phyloP scores from a whole-genome alignment of 64 coral and sea anemone genomes.

The Hydrozoanthus tunicans region DNA sequence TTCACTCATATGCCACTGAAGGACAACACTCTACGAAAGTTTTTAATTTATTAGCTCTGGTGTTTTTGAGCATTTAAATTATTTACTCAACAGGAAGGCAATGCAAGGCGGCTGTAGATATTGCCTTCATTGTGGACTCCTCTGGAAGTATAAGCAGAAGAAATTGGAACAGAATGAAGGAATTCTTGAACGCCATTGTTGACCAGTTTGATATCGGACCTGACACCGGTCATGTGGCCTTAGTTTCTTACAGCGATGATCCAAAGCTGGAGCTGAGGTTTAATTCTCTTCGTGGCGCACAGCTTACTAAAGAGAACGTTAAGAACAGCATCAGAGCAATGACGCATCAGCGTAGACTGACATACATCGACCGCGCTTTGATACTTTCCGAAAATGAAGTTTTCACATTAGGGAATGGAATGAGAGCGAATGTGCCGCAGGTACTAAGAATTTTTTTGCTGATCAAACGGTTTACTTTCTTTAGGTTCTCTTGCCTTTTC shows the following conservation, averaged over 20 bases:
- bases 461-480: too few species aligned
- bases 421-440: constrained; percentile 57
- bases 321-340: constrained; percentile 29
- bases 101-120: constrained; percentile 57
- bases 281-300: background rate
- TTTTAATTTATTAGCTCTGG: background rate
- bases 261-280: constrained; percentile 52
- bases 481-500: too few species aligned
- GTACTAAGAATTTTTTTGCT: constrained; percentile 22
- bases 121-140: constrained; percentile 81
- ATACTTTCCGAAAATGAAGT: constrained; percentile 33
- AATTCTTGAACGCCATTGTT: constrained; percentile 53
- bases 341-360: constrained; percentile 42
- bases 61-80: background rate
- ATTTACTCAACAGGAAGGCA: background rate
- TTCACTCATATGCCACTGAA: too few species aligned
- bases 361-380: constrained; percentile 71
- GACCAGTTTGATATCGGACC: constrained; percentile 47
- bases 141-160: constrained; percentile 62
- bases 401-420: constrained; percentile 38
- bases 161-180: constrained; percentile 61
- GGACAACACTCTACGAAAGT: background rate
- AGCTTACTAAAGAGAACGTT: background rate
- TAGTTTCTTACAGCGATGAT: constrained; percentile 53
- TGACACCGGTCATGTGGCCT: constrained; percentile 40